phyloP scores from a whole-genome alignment of 2,113 vertebrate species.

The Tilapia sparmanii region DNA sequence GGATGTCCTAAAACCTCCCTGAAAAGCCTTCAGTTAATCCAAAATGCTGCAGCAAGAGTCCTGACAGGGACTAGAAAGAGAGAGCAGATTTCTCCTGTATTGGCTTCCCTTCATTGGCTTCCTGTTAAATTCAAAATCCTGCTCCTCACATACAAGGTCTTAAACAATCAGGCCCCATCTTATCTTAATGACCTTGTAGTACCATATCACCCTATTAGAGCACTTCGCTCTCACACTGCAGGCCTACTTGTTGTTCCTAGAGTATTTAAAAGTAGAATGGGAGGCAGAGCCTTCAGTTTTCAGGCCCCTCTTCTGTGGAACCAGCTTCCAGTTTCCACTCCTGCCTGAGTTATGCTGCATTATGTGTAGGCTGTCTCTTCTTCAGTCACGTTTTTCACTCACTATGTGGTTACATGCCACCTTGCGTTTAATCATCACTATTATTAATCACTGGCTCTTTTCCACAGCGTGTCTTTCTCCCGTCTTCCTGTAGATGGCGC shows the following conservation, averaged over 20 bases:
- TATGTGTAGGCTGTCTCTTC: background rate
- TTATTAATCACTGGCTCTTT: background rate
- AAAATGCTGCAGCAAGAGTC: too few relatives aligned
- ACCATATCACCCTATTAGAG: background rate
- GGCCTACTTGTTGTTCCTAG: background rate
- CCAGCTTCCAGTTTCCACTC: background rate
- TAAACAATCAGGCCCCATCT: too few relatives aligned
- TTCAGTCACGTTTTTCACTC: background rate
- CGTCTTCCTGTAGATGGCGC: background rate
- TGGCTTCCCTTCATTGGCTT: too few relatives aligned
- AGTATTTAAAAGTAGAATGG: background rate
- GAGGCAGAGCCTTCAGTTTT: fast-evolving
- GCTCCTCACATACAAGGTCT: too few relatives aligned
- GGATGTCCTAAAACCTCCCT: too few relatives aligned
- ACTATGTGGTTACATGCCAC: background rate
- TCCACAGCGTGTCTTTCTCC: background rate
- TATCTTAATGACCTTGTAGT: too few relatives aligned
- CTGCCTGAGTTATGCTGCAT: background rate
- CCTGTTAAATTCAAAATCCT: too few relatives aligned
- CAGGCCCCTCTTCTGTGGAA: too few relatives aligned
- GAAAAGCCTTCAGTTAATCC: too few relatives aligned
- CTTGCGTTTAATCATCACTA: background rate
- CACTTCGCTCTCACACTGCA: fast-evolving
- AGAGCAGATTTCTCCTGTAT: too few relatives aligned
- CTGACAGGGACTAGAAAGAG: too few relatives aligned